Evolutionary conservation across 2,888 invertebrate genomes (phyloP), one percentile per base, ranked within the genome.

Genomic region (Acronicta leporina): DNA sequence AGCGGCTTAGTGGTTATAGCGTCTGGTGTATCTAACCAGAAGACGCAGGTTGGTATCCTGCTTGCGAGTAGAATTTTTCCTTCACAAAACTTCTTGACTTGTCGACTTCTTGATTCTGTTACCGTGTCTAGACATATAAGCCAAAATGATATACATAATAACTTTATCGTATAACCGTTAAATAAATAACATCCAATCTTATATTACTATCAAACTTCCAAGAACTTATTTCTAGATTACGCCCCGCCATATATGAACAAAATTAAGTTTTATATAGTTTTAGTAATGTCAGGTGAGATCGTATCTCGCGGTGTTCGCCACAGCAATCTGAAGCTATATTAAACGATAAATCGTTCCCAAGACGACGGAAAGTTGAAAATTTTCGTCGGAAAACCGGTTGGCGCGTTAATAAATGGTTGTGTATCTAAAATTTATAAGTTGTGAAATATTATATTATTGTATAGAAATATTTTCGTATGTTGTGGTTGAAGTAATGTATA

Each of bases 331-430:
- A 68, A 68, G 77, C 69, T 80, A 69, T 79, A 80, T 80, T 80
- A 73, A 75, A 78, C 77, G 71, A 80, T 80, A 80, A 80, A 80
- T 80, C 69, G 77, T 73, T 56, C 65, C 68, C 67, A 13, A 69
- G 73, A 61, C 76, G 75, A 76, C 76, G 68, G 68, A 71, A 75
- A 76, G 75, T 75, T 77, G 70, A 70, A 73, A 77, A 73, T 80
- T 79, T 79, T 68, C 64, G 70, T 48, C 60, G 57, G 61, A 67
- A 65, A 67, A 79, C 64, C 75, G 68, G 74, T 68, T 66, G 57
- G 62, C 54, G 58, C 68, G 64, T 75, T 78, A 75, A 76, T 76
- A 72, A 72, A 76, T 74, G 63, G 75, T 68, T 55, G 68, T 71
- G 56, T 67, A 72, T 69, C 68, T 73, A 47, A 61, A 65, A 67